Evolutionary conservation across 2,797 vertebrate genomes (phyloP).

Genomic region (Pelochelys cantorii): DNA sequence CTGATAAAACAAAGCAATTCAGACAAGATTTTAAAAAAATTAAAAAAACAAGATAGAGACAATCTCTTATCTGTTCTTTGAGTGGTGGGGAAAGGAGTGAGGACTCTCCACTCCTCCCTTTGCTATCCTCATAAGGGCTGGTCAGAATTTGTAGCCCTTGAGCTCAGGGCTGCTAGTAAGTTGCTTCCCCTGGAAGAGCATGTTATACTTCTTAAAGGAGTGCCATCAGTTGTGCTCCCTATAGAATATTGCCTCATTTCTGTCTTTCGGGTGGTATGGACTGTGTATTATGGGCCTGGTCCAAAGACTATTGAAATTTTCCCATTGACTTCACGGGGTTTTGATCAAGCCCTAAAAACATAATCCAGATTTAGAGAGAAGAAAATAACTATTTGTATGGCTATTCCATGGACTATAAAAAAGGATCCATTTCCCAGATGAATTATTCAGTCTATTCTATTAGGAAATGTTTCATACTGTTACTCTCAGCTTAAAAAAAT

Average conservation of each 20-base stretch:
- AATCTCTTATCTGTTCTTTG: not conserved
- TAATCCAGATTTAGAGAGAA: not conserved
- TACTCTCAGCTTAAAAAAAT: constrained; percentile 32
- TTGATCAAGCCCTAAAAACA: constrained; percentile 18
- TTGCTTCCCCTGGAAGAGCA: not conserved
- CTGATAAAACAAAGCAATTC: not conserved
- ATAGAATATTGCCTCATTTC: not conserved
- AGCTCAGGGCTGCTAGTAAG: not conserved
- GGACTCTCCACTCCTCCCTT: not conserved
- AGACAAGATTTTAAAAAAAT: not conserved
- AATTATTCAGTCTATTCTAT: constrained; percentile 56
- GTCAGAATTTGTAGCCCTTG: not conserved
- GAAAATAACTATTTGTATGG: not conserved
- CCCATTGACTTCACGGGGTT: not conserved
- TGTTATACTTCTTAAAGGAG: not conserved
- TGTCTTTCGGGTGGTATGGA: not conserved
- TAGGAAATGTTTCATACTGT: not conserved
- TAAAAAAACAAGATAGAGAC: not conserved
- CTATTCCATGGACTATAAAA: not conserved
- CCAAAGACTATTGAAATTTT: not conserved
- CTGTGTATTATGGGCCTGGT: not conserved
- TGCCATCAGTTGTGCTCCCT: not conserved
- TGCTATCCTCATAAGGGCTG: not conserved
- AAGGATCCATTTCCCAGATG: not conserved
- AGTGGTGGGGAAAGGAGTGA: not conserved